Percentiles rank a stretch among this genome's conserved stretches.
These are phyloP conservation scores for Melangyna quadrimaculata DNA, from an alignment of 2,888 invertebrate species.

Conservation along the genomic window DNA sequence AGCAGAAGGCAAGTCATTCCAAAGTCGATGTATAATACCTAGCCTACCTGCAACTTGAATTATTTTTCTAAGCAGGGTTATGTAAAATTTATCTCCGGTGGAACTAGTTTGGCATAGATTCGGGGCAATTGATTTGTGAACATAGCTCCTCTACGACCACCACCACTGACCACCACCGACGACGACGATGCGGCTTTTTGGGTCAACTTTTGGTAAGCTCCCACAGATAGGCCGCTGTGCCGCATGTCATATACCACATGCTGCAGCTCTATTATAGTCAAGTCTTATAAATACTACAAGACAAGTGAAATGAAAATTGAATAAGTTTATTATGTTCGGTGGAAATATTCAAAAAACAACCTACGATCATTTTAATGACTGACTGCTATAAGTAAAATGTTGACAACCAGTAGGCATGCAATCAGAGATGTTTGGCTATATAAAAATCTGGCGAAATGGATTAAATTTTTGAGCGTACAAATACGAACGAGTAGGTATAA, in stretches of 20 bases:
- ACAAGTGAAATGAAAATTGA: slow-evolving; percentile 67
- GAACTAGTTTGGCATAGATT: slow-evolving; percentile 66
- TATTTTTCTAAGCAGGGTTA: slow-evolving; percentile 49
- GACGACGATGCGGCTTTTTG: slow-evolving; percentile 56
- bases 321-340: slow-evolving; percentile 57
- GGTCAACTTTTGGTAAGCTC: slow-evolving; percentile 63
- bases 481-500: neutral
- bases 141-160: slow-evolving; percentile 13
- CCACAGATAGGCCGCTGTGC: slow-evolving; percentile 56
- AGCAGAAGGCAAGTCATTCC: neutral
- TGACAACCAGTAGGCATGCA: slow-evolving; percentile 56
- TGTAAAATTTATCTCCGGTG: slow-evolving; percentile 54
- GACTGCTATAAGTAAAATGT: slow-evolving; percentile 44
- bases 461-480: neutral
- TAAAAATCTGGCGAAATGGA: slow-evolving; percentile 39
- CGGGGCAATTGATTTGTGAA: slow-evolving; percentile 65
- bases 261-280: neutral
- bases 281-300: neutral
- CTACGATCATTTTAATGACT: slow-evolving; percentile 53
- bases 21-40: neutral
- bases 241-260: neutral
- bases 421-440: slow-evolving; percentile 24
- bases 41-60: slow-evolving; percentile 40
- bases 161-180: neutral
- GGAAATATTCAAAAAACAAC: slow-evolving; percentile 20